Evolutionary conservation across 2,797 vertebrate genomes (phyloP), one percentile per base, ranked within the genome.

Genomic region (Helostoma temminkii): DNA sequence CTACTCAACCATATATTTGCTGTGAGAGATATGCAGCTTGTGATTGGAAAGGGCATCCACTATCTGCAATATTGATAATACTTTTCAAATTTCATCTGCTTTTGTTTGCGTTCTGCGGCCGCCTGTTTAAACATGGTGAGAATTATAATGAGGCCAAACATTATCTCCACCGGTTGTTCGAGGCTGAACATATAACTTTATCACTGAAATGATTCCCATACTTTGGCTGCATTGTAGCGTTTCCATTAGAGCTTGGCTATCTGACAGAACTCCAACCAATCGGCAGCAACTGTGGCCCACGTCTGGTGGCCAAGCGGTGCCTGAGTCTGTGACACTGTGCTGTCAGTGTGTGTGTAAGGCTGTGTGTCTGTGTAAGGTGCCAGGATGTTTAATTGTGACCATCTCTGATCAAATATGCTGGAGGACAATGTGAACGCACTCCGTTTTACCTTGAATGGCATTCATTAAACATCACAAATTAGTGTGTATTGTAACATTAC

Each of bases 61-160:
- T 98, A 98, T 98, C 97, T 97, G 96, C 96, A 96, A 96, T 97
- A 98, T 97, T 98, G 97, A 99, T 98, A 98, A 98, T 97, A 97
- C 96, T 98, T 98, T 98, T 98, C 97, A 97, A 98, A 98, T 98
- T 99, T 99, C 97, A 98, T 97, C 96, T 98, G 97, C 97, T 98
- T 98, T 98, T 99, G 98, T 99, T 99, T 99, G 97, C 96, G 95
- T 97, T 98, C 96, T 95, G 96, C 78, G 94, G 95, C 96, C 94
- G 95, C 96, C 97, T 99, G 98, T 98, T 99, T 98, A 98, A 98
- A 99, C 97, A 98, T 95, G 96, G 95, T 92, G 95, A 94, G 97
- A 98, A 98, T 98, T 97, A 97, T 96, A 98, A 98, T 97, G 96
- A 98, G 96, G 95, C 96, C 95, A 96, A 92, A 97, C 97, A 98